Conservation (phyloP, 2,888 invertebrate species). For the Pilophorus perplexus region DNA sequence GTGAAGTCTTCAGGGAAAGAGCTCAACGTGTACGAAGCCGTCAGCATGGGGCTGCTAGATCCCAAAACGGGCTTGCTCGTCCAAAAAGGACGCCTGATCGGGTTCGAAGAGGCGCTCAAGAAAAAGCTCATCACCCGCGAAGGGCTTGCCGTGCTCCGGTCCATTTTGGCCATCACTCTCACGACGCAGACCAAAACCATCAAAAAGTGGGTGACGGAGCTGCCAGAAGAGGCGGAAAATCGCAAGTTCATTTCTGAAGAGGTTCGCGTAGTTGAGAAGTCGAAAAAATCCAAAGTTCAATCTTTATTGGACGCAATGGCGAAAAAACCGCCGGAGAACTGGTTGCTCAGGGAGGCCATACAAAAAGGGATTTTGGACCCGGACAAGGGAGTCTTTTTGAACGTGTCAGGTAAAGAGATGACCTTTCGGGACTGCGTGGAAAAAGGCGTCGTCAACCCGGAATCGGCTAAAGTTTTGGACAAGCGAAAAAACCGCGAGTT, state of each 20-base stretch:
- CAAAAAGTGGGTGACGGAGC: slow-evolving; percentile 53
- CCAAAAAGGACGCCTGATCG: slow-evolving; percentile 64
- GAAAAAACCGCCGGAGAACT: slow-evolving; percentile 69
- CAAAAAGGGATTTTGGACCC: slow-evolving; percentile 79
- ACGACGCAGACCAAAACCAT: slow-evolving; percentile 54
- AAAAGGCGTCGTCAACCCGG: slow-evolving; percentile 78
- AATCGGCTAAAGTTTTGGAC: slow-evolving; percentile 79
- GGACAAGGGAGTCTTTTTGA: slow-evolving; percentile 75
- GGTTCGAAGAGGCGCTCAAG: slow-evolving; percentile 82
- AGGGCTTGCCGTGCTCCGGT: slow-evolving; percentile 81
- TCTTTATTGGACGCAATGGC: slow-evolving; percentile 48
- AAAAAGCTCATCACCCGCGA: slow-evolving; percentile 80
- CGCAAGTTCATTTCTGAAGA: slow-evolving; percentile 25
- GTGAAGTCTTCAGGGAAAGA: slow-evolving; percentile 70
- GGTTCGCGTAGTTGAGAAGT: slow-evolving; percentile 31
- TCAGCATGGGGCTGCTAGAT: slow-evolving; percentile 81
- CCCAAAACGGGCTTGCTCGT: slow-evolving; percentile 82
- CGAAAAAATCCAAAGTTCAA: slow-evolving; percentile 43
- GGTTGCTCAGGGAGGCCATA: slow-evolving; percentile 78
- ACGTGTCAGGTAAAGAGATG: slow-evolving; percentile 78
- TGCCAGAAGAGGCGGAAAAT: slow-evolving; percentile 62
- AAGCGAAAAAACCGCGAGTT: slow-evolving; percentile 69
- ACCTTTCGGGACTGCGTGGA: slow-evolving; percentile 85
- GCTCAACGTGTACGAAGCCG: slow-evolving; percentile 81
- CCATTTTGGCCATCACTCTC: slow-evolving; percentile 80